A percentile compares a stretch with the other conserved stretches of the same genome.
Evolutionary conservation across 2,113 vertebrate species (phyloP).

Genomic region (Oenanthe melanoleuca): DNA sequence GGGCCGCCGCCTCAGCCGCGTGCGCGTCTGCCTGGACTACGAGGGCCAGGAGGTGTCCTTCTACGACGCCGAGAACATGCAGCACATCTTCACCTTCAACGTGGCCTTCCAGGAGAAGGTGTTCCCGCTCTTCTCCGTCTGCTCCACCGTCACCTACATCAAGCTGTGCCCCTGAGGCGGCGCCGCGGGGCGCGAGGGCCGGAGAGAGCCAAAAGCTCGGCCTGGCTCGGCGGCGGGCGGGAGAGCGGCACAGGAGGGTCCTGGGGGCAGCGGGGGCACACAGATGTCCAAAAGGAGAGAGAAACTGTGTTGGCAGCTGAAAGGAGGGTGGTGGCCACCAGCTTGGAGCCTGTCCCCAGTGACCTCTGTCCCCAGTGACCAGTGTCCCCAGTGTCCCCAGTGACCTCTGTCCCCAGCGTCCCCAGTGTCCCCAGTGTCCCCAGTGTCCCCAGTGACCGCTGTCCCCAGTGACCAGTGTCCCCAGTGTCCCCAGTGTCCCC

Average conservation of each 20-base stretch:
- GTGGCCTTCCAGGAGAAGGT: conserved; percentile 75
- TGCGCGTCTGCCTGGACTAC: conserved; percentile 75
- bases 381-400: no score
- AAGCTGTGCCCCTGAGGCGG: conserved; percentile 32
- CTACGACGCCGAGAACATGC: conserved; percentile 72
- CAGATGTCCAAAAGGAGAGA: neutral
- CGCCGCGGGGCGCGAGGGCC: neutral
- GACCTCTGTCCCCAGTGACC: neutral
- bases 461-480: no score
- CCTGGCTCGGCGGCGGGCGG: neutral
- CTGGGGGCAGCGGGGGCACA: no score
- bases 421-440: no score
- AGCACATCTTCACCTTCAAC: conserved; percentile 77
- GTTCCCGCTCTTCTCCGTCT: conserved; percentile 77
- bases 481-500: no score
- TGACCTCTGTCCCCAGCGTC: no score
- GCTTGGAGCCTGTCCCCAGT: neutral
- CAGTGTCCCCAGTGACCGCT: no score
- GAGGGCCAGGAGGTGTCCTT: conserved; percentile 78
- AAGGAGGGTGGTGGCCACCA: neutral
- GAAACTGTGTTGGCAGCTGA: neutral
- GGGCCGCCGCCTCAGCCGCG: neutral
- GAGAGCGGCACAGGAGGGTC: neutral
- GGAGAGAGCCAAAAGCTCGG: rapidly evolving
- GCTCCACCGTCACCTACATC: conserved; percentile 69